phyloP scores from a whole-genome alignment of 2,113 vertebrate genomes.

The Amblyornis subalaris region DNA sequence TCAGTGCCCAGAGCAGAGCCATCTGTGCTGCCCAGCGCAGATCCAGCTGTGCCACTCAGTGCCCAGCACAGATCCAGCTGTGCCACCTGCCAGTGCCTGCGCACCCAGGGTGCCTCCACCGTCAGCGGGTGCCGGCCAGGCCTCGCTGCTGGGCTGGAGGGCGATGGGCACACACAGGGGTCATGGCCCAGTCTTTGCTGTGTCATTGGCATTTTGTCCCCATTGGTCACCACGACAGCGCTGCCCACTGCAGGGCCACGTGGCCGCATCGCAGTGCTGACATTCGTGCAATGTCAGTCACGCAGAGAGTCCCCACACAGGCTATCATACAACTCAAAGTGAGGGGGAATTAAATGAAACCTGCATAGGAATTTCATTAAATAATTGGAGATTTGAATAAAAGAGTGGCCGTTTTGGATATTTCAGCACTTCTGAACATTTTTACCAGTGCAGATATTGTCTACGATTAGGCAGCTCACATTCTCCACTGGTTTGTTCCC shows the following conservation, averaged over 20 bases:
- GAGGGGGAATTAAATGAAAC: not conserved
- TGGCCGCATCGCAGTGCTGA: rapidly evolving
- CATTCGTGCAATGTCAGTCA: rapidly evolving
- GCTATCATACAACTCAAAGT: not conserved
- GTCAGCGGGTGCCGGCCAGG: not conserved
- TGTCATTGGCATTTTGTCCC: rapidly evolving
- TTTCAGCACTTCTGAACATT: not conserved
- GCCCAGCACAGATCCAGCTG: rapidly evolving
- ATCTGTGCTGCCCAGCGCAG: not conserved
- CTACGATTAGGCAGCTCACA: rapidly evolving
- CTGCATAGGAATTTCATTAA: not conserved
- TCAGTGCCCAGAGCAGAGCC: not conserved
- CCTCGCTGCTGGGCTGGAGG: rapidly evolving
- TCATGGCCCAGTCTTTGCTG: not conserved
- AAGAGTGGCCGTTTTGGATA: not conserved
- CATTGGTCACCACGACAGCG: rapidly evolving
- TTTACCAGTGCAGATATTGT: not conserved
- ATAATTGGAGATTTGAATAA: not conserved
- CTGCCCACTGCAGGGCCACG: rapidly evolving
- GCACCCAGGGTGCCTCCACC: not conserved
- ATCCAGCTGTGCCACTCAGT: not conserved
- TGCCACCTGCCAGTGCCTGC: not conserved
- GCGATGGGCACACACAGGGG: not conserved
- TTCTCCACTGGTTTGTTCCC: not conserved
- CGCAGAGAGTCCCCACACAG: rapidly evolving